A percentile compares a stretch with the other conserved stretches of the same genome.
Conservation (phyloP, 2,888 invertebrate species). For the Onchidella celtica region DNA sequence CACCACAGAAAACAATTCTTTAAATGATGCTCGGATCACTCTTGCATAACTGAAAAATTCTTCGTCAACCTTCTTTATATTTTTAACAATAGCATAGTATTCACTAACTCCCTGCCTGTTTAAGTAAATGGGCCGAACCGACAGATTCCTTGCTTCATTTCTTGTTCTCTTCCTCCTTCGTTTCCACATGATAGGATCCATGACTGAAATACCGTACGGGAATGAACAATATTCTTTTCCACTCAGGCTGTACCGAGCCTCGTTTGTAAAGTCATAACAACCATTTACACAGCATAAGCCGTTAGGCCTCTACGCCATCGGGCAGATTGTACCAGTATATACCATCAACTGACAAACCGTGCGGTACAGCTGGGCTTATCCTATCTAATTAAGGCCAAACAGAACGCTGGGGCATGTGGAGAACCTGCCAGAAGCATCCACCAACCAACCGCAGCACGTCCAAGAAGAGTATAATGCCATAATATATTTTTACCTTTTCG, state of each 20-base stretch:
- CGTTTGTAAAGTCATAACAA: background rate
- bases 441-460: too few relatives aligned
- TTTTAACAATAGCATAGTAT: background rate
- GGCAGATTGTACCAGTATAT: background rate
- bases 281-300: background rate
- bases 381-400: background rate
- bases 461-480: too few relatives aligned
- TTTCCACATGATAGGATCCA: background rate
- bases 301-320: background rate
- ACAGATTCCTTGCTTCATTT: background rate
- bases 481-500: too few relatives aligned
- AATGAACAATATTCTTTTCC: background rate
- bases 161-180: background rate
- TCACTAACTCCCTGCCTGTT: background rate
- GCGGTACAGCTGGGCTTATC: background rate
- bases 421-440: too few relatives aligned
- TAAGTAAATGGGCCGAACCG: background rate
- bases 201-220: background rate
- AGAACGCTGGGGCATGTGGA: too few relatives aligned
- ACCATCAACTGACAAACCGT: background rate
- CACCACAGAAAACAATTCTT: background rate
- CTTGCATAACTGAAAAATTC: slow-evolving; percentile 9
- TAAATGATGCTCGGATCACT: slow-evolving; percentile 2
- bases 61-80: slow-evolving; percentile 1
- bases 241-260: background rate